Evolutionary conservation across 2,113 vertebrate genomes (phyloP).

Genomic region (Loxodonta africana): DNA sequence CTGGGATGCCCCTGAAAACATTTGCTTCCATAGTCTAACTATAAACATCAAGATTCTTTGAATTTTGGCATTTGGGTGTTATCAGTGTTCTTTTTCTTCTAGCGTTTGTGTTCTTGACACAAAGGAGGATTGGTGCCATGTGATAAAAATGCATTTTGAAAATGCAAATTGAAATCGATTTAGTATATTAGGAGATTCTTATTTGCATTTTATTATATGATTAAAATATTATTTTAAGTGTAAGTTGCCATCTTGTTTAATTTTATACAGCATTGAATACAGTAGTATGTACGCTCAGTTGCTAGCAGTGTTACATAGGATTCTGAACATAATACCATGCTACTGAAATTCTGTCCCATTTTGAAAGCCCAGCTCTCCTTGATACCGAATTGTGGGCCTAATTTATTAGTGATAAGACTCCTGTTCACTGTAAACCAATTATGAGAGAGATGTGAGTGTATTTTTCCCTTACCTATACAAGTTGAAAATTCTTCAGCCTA

Average conservation of each 20-base stretch:
- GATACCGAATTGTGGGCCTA: background rate
- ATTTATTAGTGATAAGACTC: background rate
- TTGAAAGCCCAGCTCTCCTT: background rate
- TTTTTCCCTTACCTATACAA: conserved; percentile 50
- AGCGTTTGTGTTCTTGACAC: conserved; percentile 3
- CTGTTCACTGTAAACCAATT: background rate
- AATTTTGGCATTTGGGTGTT: conserved; percentile 57
- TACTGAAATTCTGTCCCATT: conserved; percentile 24
- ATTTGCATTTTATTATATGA: conserved; percentile 3
- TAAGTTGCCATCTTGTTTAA: conserved; percentile 17
- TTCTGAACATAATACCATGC: conserved; percentile 19
- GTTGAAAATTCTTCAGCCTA: conserved; percentile 13
- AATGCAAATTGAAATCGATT: conserved; percentile 46
- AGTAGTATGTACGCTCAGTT: background rate
- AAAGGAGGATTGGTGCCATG: background rate
- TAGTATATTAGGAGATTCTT: conserved; percentile 25
- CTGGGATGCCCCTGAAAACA: background rate
- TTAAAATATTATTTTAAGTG: conserved; percentile 20
- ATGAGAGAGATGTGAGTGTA: background rate
- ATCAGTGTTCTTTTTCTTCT: conserved; percentile 26
- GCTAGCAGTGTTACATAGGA: conserved; percentile 19
- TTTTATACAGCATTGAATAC: background rate
- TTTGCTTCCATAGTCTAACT: conserved; percentile 11
- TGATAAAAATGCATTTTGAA: conserved; percentile 35
- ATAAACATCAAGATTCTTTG: conserved; percentile 43